phyloP scores from a whole-genome alignment of 2,113 vertebrate species.

The Melanotaenia duboulayi region DNA sequence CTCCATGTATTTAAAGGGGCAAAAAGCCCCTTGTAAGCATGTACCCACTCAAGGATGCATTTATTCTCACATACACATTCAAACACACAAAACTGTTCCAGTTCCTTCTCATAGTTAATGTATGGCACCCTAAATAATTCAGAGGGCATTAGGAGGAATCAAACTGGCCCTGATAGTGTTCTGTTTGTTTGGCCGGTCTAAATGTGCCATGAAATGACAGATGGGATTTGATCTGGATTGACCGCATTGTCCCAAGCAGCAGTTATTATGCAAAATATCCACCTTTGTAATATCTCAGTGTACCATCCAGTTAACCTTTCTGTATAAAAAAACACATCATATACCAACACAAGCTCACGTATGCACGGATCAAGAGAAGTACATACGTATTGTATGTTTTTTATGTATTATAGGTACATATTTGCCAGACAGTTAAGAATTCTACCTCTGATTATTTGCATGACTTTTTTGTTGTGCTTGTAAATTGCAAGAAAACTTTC shows the following conservation, averaged over 20 bases:
- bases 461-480: too few relatives aligned
- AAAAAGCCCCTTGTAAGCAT: conserved; percentile 25
- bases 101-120: conserved; percentile 37
- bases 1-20: conserved; percentile 28
- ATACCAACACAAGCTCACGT: too few relatives aligned
- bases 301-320: neutral
- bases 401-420: too few relatives aligned
- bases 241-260: neutral
- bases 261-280: neutral
- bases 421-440: too few relatives aligned
- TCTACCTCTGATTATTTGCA: too few relatives aligned
- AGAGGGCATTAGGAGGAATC: conserved; percentile 37
- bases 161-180: conserved; percentile 29
- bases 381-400: too few relatives aligned
- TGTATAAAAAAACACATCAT: too few relatives aligned
- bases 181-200: conserved; percentile 34
- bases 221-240: conserved; percentile 17
- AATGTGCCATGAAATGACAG: conserved; percentile 8
- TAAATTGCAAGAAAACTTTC: too few relatives aligned
- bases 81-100: conserved; percentile 18
- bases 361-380: too few relatives aligned
- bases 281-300: neutral
- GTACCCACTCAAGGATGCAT: conserved; percentile 29
- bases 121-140: conserved; percentile 53
- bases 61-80: neutral